Conservation (phyloP, 2,797 vertebrate genomes). For the Tokudaia tokunoshimensis region DNA sequence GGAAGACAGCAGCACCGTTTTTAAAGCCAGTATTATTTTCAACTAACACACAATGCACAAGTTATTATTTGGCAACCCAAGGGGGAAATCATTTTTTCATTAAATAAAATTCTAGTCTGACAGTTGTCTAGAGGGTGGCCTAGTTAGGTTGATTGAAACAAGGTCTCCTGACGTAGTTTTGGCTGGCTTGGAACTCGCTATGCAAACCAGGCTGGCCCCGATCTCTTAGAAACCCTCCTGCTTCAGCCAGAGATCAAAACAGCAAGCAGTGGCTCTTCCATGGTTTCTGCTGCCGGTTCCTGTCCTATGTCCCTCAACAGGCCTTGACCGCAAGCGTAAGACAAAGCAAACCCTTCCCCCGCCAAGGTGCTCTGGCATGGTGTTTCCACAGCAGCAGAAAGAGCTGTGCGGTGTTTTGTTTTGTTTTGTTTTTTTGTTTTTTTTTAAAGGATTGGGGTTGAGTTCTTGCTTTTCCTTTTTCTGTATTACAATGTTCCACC, state of each 20-base stretch:
- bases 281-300: not conserved
- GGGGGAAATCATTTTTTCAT: not conserved
- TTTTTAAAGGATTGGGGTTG: not conserved
- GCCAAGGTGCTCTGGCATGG: not conserved
- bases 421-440: too few species aligned
- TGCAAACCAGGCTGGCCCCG: not conserved
- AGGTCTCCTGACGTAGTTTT: not conserved
- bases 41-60: not conserved
- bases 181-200: not conserved
- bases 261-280: not conserved
- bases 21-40: not conserved
- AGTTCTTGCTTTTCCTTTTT: not conserved
- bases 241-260: not conserved
- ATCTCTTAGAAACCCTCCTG: not conserved
- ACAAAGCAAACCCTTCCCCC: not conserved
- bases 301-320: too few species aligned
- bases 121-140: not conserved
- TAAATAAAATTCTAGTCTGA: not conserved
- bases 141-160: not conserved
- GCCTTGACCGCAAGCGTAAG: not conserved
- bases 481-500: not conserved
- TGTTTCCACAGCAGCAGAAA: not conserved
- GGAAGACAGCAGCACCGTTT: not conserved
- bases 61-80: not conserved
- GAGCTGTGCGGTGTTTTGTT: not conserved